Evolutionary conservation across 1,140 invertebrate species (phyloP).

Genomic region (Musca vetustissima): DNA sequence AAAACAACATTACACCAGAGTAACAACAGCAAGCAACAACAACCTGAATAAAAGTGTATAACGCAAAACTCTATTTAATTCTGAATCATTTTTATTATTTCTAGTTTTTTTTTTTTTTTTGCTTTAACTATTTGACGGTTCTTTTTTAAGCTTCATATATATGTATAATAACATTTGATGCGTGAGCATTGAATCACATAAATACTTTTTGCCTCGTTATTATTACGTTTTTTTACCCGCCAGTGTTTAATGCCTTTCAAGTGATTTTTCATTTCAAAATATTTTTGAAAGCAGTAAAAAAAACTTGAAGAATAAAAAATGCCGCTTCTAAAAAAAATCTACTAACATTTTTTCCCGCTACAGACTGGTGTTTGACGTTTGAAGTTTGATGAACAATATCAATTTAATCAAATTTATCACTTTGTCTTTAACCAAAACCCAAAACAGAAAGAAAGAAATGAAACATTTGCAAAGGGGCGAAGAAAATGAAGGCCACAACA

Average conservation of each 20-base stretch:
- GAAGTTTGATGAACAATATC: slow-evolving; percentile 23
- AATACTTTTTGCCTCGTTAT: no score
- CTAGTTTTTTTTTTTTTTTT: background rate
- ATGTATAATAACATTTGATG: no score
- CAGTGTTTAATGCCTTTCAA: background rate
- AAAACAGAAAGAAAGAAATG: background rate
- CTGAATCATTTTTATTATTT: background rate
- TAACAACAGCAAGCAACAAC: background rate
- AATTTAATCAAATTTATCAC: slow-evolving; percentile 29
- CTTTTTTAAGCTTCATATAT: background rate
- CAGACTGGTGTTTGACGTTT: background rate
- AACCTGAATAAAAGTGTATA: no score
- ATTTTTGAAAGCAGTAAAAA: background rate
- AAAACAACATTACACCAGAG: background rate
- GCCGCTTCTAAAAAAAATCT: slow-evolving; percentile 2
- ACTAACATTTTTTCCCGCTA: background rate
- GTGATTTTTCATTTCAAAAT: background rate
- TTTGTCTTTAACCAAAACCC: slow-evolving; percentile 6
- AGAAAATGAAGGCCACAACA: background rate
- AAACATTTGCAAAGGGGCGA: background rate
- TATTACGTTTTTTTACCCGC: no score
- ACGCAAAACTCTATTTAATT: no score
- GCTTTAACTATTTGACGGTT: background rate
- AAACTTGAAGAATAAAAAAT: background rate
- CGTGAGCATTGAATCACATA: no score